These are phyloP conservation scores for Stylophora pistillata DNA, from an alignment of 64 coral and sea anemone genomes.

Conservation along the genomic window DNA sequence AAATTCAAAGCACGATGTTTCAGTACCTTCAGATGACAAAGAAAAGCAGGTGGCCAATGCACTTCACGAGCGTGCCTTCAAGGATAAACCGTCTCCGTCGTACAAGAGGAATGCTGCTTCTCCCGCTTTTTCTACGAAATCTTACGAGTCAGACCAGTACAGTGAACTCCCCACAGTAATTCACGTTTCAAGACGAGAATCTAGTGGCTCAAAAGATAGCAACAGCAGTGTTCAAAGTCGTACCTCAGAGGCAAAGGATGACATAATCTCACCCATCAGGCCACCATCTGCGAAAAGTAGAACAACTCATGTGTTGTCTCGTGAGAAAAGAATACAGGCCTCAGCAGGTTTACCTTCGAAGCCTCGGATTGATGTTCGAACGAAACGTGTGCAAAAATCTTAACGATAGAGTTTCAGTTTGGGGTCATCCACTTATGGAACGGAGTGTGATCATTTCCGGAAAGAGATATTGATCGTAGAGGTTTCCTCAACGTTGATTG, in stretches of 20 bases:
- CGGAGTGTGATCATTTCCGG: no score
- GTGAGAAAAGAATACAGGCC: not conserved
- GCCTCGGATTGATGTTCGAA: conserved; percentile 18
- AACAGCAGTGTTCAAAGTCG: not conserved
- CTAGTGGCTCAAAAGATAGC: conserved; percentile 22
- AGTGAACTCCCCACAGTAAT: conserved; percentile 82
- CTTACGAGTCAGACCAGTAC: conserved; percentile 81
- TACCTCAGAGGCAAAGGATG: not conserved
- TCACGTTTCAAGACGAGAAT: conserved; percentile 24
- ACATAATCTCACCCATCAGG: not conserved
- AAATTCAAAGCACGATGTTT: not conserved
- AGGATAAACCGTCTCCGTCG: conserved; percentile 25
- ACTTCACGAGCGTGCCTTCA: not conserved
- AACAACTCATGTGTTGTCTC: conserved; percentile 8
- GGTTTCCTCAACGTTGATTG: no score
- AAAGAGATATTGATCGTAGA: no score
- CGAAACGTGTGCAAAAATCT: not conserved
- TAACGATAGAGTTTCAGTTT: not conserved
- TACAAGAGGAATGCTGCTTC: conserved; percentile 43
- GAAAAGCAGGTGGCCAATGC: not conserved
- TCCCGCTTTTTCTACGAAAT: conserved; percentile 58
- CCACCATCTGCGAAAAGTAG: conserved; percentile 15
- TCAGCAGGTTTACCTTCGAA: conserved; percentile 33
- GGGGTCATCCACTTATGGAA: not conserved
- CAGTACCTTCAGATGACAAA: conserved; percentile 15